Evolutionary conservation across 2,113 vertebrate species (phyloP), one percentile per base, ranked within the genome.

Genomic region (Heloderma charlesbogerti): DNA sequence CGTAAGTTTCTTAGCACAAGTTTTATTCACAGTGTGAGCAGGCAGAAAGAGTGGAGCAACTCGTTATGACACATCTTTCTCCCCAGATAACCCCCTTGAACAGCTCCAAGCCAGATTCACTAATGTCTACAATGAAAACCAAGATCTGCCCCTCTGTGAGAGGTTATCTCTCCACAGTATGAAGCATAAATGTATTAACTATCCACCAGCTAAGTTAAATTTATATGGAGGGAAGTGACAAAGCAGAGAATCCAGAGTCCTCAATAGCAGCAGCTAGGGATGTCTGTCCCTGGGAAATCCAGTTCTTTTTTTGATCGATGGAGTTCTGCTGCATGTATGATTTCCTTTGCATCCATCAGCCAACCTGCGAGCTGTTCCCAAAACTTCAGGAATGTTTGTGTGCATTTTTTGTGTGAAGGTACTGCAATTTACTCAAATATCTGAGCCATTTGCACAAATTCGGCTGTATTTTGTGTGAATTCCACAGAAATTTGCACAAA

Each of bases 1-100:
- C 37, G 12, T 1, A 45, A 27, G 87, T 87, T 94, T 94, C n/a
- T 89, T 9, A 86, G 25, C 48, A 90, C 16, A 85, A 57, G 81
- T 84, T 77, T 6, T 71, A 57, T 79, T 93, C 74, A 92, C 27
- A 92, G 16, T 5, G 71, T 81, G 80, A 16, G 3, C 75, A 87
- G 3, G 1, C 22, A 48, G 40, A 92, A 85, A 31, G 89, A 90
- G 83, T 29, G 0, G 86, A 91, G 13, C 27, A 15, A 4, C 2
- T 86, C 7, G 6, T 80, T 3, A 84, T 40, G 72, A 2, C 22
- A 89, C 6, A 72, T 0, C 10, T 86, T 63, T 15, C 12, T 67
- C 29, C 54, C 40, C 40, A 66, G 40, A 85, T n/a, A 77, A 37
- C 57, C 12, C 82, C 45, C 37, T 66, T 75, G 25, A 75, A 45